Evolutionary conservation across 2,797 vertebrate genomes (phyloP).

Genomic region (Luscinia luscinia): DNA sequence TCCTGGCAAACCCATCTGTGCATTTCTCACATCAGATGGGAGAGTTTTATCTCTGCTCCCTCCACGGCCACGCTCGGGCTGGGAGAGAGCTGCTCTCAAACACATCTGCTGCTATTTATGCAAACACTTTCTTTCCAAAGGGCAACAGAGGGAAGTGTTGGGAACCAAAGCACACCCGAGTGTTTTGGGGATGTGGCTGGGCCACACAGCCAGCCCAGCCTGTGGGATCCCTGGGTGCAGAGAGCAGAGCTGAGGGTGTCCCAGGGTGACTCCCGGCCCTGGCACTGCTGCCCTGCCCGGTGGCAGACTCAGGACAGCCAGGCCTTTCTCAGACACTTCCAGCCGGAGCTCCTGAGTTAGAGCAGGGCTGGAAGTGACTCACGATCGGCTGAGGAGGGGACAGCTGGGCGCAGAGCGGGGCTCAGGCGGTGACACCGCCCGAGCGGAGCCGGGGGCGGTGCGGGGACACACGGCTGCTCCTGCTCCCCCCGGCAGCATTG

Average conservation of each 20-base stretch:
- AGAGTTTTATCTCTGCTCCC: conserved; percentile 65
- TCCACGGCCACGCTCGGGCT: conserved; percentile 42
- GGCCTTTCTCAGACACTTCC: not conserved
- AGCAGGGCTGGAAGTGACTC: conserved; percentile 12
- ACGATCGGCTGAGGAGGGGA: not conserved
- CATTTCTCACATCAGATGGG: conserved; percentile 20
- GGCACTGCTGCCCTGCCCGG: not conserved
- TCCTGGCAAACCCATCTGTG: conserved; percentile 61
- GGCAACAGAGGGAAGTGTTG: conserved; percentile 26
- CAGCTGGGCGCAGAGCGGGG: not conserved
- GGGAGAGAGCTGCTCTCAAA: conserved; percentile 58
- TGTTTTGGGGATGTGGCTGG: not conserved
- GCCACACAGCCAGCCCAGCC: not conserved
- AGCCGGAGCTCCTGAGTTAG: not conserved
- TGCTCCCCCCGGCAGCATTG: not conserved
- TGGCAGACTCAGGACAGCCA: not conserved
- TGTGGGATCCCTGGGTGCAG: rapidly evolving
- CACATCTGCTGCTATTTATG: conserved; percentile 71
- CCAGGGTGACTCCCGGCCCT: not conserved
- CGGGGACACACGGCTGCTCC: rapidly evolving
- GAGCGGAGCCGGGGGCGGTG: rapidly evolving
- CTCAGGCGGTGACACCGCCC: not conserved
- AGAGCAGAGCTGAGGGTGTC: rapidly evolving
- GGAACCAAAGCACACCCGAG: not conserved
- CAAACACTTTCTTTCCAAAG: conserved; percentile 66